Evolutionary conservation across 2,888 invertebrate genomes (phyloP).

Genomic region (Drosophila kokeensis): DNA sequence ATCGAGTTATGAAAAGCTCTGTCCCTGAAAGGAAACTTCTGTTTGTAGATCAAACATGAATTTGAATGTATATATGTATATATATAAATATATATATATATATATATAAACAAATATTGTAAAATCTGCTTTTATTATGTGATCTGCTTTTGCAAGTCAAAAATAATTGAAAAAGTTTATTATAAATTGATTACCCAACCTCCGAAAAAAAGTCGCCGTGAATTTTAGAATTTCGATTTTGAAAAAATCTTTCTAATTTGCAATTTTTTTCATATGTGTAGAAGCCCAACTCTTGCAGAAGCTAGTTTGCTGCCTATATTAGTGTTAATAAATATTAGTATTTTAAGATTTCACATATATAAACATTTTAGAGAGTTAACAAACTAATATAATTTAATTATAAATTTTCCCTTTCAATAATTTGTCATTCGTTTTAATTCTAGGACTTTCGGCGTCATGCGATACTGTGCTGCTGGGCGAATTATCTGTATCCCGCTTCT

Average conservation of each 20-base stretch:
- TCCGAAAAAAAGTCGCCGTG: neutral
- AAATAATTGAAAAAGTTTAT: neutral
- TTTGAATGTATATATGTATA: neutral
- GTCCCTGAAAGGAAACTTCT: neutral
- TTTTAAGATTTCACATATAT: neutral
- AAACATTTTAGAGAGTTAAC: neutral
- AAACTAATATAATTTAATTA: neutral
- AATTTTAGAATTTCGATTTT: neutral
- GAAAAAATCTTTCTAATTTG: neutral
- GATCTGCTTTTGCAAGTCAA: neutral
- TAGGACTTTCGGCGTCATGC: slow-evolving; percentile 89
- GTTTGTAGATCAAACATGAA: neutral
- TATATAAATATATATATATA: too few species aligned
- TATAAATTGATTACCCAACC: neutral
- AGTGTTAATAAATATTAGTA: accelerated
- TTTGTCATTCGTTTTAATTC: slow-evolving; percentile 67
- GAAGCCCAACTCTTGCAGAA: neutral
- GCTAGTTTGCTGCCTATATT: neutral
- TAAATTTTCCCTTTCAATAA: neutral
- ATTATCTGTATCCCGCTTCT: slow-evolving; percentile 86
- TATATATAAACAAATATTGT: too few species aligned
- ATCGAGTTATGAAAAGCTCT: neutral
- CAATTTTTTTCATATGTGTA: neutral
- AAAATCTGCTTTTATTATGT: too few species aligned
- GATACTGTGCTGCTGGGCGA: slow-evolving; percentile 89